Evolutionary conservation across 2,113 vertebrate species (phyloP), one percentile per base, ranked within the genome.

Genomic region (Laterallus jamaicensis): DNA sequence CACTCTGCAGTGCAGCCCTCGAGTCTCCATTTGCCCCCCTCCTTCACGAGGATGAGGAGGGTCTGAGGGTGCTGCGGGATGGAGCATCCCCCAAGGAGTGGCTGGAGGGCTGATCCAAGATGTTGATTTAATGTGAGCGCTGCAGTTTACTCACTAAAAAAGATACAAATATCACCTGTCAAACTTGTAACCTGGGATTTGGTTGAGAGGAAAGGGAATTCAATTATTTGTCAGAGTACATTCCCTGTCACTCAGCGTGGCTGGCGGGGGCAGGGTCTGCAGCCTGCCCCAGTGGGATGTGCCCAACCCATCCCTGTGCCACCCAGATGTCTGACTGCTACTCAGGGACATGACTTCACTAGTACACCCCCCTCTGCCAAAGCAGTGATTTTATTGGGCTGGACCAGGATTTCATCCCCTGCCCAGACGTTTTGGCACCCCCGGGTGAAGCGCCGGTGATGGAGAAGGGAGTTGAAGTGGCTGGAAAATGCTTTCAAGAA

Each of bases 121-220:
- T 0, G 4, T 20, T 28, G 59, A 13, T 59, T 78, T 50, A 49
- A 22, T 1, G 14, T 0, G 2, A 73, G 42, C 0, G 0, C 47
- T 63, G 1, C 12, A 11, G 29, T 83, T 96, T 69, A 2, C 4
- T 32, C 50, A 5, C 22, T 2, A 11, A 25, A 64, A 74, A 20
- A 75, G 20, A 47, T 4, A 12, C 31, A 50, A 71, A 25, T 5
- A 19, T 22, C 55, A n/a, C 40, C 47, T 24, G 5, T 3, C 37
- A 62, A 32, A 37, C n/a, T 2, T 3, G 0, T 47, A 32, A 28
- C 18, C 40, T 11, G 54, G 75, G 40, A 12, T 55, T 55, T 1
- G 8, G 60, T 5, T 21, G 16, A 7, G 56, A 14, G 69, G 26
- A 62, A 74, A 28, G 47, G 12, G 14, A 79, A 40, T 64, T 32